Evolutionary conservation across 2,113 vertebrate genomes (phyloP), one percentile per base, ranked within the genome.

Genomic region (Carollia perspicillata): DNA sequence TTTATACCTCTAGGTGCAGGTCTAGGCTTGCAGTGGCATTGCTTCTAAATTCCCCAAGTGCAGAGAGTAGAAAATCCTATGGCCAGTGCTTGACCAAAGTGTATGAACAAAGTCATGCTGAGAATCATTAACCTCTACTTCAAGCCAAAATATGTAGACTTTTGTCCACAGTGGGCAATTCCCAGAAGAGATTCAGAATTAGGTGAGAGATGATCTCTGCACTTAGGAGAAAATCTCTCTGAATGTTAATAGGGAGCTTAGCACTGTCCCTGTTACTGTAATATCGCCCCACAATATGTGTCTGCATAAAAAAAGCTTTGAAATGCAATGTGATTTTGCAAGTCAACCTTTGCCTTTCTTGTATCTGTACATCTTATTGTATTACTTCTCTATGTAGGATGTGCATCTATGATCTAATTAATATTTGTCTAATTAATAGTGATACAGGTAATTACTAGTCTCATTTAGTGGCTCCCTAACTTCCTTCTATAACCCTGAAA

Each of bases 401-500:
- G 40, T 68, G 18, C 23, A 26, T 55, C 55, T 72, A 81, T 71
- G 84, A 86, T 44, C 20, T 93, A 86, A 49, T 28, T 83, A 78
- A 79, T 51, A 72, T 66, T 88, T 63, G 87, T 49, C 84, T 88
- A 95, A 90, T 78, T 51, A 72, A 80, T 44, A 55, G 35, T n/a
- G 42, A 84, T n/a, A 58, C 1, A 14, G 6, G 37, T 37, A 84
- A 60, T 55, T 72, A 78, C 26, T 42, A 95, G 53, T 17, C 12
- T 80, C 44, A 71, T 79, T 94, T 66, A 83, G 12, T 69, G n/a
- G 42, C 51, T 84, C 40, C 5, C 65, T 93, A 49, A 81, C 49
- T 95, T 91, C 16, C 37, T 94, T 63, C 44, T 80, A 55, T 23
- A 84, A 63, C 69, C 37, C 33, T 96, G 35, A 49, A 87, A 93